Evolutionary conservation across 2,113 vertebrate genomes (phyloP), one percentile per base, ranked within the genome.

Genomic region (Cercopithecus mona): DNA sequence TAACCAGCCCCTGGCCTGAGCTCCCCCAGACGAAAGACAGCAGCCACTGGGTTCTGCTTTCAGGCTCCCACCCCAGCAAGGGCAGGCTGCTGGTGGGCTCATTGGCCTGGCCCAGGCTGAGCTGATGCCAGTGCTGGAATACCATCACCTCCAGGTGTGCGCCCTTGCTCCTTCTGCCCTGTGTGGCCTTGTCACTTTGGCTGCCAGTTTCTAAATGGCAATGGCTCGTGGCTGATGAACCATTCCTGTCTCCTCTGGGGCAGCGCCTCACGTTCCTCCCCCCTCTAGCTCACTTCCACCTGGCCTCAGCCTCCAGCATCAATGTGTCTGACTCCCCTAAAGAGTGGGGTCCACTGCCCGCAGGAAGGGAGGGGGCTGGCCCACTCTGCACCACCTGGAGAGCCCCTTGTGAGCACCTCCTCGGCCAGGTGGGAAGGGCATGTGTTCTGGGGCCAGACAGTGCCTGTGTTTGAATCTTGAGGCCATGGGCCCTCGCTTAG

Each of bases 401-500:
- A 30, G 35, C 1, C 78, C 22, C 59, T 10, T 38, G 1, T 5
- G 8, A 52, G 38, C 0, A 0, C 25, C 48, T 4, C 22, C 23
- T 7, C 13, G 6, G 25, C 45, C 11, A 22, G 43, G 18, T 8
- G 27, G 14, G 17, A n/a, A 48, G 73, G 13, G 57, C 0, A 1
- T 2, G 35, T 5, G 25, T 25, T 66, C 66, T 40, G 25, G 75
- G 27, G 40, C 35, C 40, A 0, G 2, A 20, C n/a, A 32, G 61
- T 38, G 35, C 57, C 57, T 0, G 10, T 23, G 57, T 7, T 12
- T 10, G 38, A 7, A 12, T 38, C 72, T 43, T 17, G 61, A 9
- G 22, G 5, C 11, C 18, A 2, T 1, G 14, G 38, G 2, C 32
- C 0, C 45, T 68, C 1, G 27, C 14, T 1, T 38, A 25, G 20